These are phyloP conservation scores for Nibea coibor DNA, from an alignment of 2,113 vertebrate genomes.

Conservation along the genomic window DNA sequence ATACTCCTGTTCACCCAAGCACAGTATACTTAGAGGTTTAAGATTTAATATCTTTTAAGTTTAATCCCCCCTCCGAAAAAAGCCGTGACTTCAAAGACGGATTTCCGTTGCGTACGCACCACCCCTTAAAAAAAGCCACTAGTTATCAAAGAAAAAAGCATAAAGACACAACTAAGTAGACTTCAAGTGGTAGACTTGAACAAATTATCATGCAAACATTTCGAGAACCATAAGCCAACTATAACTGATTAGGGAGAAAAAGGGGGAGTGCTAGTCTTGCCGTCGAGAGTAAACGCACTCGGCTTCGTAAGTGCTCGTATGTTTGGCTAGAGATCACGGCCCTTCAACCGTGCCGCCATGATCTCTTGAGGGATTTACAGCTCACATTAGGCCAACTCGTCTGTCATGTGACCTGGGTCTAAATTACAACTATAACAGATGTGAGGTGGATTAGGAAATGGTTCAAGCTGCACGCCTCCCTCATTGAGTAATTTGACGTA, in stretches of 20 bases:
- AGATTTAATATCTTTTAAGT: constrained; percentile 5
- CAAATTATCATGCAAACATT: not conserved
- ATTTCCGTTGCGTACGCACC: not conserved
- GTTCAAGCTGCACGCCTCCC: constrained; percentile 34
- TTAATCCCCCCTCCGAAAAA: not conserved
- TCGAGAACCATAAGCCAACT: not conserved
- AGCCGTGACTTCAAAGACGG: not conserved
- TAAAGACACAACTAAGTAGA: not conserved
- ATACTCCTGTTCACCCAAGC: constrained; percentile 13
- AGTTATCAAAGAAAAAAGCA: not conserved
- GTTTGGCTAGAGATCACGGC: constrained; percentile 17
- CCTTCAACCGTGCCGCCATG: constrained; percentile 15
- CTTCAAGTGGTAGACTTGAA: not conserved
- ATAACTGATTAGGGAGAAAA: not conserved
- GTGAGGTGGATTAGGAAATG: constrained; percentile 69
- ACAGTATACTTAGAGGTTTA: constrained; percentile 5
- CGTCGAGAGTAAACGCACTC: not conserved
- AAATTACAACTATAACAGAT: constrained; percentile 74
- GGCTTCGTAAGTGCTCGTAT: not conserved
- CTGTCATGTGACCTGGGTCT: constrained; percentile 55
- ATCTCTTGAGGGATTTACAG: constrained; percentile 56
- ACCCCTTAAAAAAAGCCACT: not conserved
- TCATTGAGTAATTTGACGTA: constrained; percentile 52
- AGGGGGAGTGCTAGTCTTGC: not conserved
- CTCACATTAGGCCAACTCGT: constrained; percentile 29